Percentiles rank a stretch among this genome's conserved stretches.
Conservation (phyloP, 1,140 invertebrate genomes). For the Anastrepha ludens region DNA sequence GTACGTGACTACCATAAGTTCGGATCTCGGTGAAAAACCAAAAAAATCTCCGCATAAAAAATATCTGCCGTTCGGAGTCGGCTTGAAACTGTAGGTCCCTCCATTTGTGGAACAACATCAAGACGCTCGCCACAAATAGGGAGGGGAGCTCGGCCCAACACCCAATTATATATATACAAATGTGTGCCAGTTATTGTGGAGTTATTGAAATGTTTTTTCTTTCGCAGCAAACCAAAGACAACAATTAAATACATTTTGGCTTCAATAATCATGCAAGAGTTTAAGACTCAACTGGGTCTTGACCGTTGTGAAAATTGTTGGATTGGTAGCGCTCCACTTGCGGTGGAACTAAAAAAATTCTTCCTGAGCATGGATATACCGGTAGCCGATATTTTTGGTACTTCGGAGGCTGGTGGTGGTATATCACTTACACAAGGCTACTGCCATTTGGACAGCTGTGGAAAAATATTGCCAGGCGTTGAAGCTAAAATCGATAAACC, state of each 20-base stretch:
- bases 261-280: slow-evolving; percentile 76
- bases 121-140: too few relatives aligned
- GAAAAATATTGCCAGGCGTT: slow-evolving; percentile 79
- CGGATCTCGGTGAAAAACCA: neutral
- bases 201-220: neutral
- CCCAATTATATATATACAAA: too few relatives aligned
- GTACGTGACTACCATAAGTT: too few relatives aligned
- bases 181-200: too few relatives aligned
- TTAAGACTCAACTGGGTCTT: slow-evolving; percentile 85
- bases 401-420: slow-evolving; percentile 89
- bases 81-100: too few relatives aligned
- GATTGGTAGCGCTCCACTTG: slow-evolving; percentile 89
- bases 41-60: too few relatives aligned
- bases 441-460: slow-evolving; percentile 82
- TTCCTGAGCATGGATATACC: slow-evolving; percentile 90
- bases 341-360: slow-evolving; percentile 87
- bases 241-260: slow-evolving; percentile 66
- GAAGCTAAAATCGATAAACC: slow-evolving; percentile 81
- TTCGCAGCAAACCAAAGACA: slow-evolving; percentile 58
- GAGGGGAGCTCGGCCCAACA: too few relatives aligned
- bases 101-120: too few relatives aligned
- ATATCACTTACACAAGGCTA: slow-evolving; percentile 77
- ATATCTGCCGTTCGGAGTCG: too few relatives aligned
- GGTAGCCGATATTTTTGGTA: slow-evolving; percentile 86
- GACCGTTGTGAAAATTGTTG: slow-evolving; percentile 80